Conservation (phyloP, 2,797 vertebrate genomes). For the Huso huso region DNA sequence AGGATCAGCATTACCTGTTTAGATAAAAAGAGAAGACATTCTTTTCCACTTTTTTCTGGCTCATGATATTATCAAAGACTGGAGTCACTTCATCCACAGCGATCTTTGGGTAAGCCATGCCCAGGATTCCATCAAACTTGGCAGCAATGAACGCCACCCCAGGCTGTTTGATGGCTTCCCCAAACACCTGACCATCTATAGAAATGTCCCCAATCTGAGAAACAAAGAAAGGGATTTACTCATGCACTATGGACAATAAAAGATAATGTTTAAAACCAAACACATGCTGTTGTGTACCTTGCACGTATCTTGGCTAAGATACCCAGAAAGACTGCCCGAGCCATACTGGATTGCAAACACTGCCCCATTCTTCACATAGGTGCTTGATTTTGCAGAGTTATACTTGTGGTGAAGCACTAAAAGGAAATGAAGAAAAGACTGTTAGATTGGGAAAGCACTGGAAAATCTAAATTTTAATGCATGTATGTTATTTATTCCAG, state of each 20-base stretch:
- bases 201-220: slow-evolving; percentile 46
- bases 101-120: slow-evolving; percentile 75
- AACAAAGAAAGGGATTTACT: not conserved
- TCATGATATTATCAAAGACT: slow-evolving; percentile 87
- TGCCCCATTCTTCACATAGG: slow-evolving; percentile 81
- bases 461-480: no score
- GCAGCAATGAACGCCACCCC: slow-evolving; percentile 81
- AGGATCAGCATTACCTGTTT: slow-evolving; percentile 48
- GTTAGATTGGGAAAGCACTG: no score
- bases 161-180: slow-evolving; percentile 86
- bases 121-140: slow-evolving; percentile 92
- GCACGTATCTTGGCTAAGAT: slow-evolving; percentile 77
- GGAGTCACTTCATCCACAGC: slow-evolving; percentile 73
- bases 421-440: not conserved
- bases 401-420: slow-evolving; percentile 87
- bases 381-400: slow-evolving; percentile 73
- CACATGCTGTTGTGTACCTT: slow-evolving; percentile 33
- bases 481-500: no score
- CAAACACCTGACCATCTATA: slow-evolving; percentile 74
- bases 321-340: slow-evolving; percentile 84
- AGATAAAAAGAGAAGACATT: slow-evolving; percentile 92
- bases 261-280: not conserved
- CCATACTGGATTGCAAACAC: slow-evolving; percentile 85
- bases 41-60: slow-evolving; percentile 72
- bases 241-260: not conserved